Evolutionary conservation across 2,888 invertebrate species (phyloP).

Genomic region (Oscheius sp.): DNA sequence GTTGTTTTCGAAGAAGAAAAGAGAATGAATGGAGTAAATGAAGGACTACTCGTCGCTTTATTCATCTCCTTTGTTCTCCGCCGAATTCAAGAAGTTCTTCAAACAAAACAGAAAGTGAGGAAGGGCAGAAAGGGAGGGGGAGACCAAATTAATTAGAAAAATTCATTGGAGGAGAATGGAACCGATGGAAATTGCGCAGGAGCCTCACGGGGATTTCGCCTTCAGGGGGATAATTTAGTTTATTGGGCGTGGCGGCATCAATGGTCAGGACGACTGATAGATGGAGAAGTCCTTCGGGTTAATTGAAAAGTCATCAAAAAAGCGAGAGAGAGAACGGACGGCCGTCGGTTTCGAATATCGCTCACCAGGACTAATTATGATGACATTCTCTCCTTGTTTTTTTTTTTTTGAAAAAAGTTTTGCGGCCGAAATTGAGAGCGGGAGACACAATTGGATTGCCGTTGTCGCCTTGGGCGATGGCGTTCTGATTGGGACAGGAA

Average conservation of each 20-base stretch:
- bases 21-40: too few relatives aligned
- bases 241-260: not conserved
- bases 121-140: too few relatives aligned
- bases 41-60: too few relatives aligned
- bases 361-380: too few relatives aligned
- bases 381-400: not conserved
- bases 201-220: not conserved
- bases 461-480: not conserved
- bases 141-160: conserved; percentile 29
- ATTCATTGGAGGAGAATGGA: conserved; percentile 22
- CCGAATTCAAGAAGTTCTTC: too few relatives aligned
- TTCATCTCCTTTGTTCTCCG: too few relatives aligned
- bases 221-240: not conserved
- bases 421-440: not conserved
- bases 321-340: too few relatives aligned
- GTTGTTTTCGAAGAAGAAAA: too few relatives aligned
- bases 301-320: too few relatives aligned
- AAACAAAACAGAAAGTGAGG: too few relatives aligned
- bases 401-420: not conserved
- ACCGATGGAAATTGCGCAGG: not conserved
- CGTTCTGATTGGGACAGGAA: not conserved
- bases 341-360: too few relatives aligned
- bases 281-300: too few relatives aligned
- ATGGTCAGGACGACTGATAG: not conserved
- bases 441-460: not conserved